phyloP scores from a whole-genome alignment of 2,797 vertebrate species.

The Gorsachius magnificus region DNA sequence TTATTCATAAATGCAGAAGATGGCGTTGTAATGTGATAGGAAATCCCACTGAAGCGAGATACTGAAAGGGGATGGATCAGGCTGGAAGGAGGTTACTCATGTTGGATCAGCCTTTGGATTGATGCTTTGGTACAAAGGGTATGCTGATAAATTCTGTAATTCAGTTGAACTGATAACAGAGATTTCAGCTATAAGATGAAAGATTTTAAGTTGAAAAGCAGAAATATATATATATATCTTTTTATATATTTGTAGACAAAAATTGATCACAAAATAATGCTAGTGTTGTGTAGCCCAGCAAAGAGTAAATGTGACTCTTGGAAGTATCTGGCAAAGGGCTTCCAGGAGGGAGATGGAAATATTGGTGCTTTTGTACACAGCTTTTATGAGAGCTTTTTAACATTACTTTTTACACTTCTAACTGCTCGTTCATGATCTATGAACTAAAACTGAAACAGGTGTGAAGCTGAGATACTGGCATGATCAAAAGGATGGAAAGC shows the following conservation, averaged over 20 bases:
- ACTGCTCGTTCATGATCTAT: not conserved
- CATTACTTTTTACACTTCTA: not conserved
- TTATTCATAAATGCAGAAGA: not conserved
- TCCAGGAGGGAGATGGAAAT: not conserved
- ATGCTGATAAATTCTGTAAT: not conserved
- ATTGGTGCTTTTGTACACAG: not conserved
- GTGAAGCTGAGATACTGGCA: not conserved
- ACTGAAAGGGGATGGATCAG: not conserved
- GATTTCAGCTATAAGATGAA: not conserved
- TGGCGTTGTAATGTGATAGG: not conserved
- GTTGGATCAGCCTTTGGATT: not conserved
- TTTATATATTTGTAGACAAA: not conserved
- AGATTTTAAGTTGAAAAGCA: not conserved
- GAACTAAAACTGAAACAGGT: not conserved
- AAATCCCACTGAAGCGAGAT: not conserved
- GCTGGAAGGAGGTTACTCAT: not conserved
- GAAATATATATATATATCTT: not conserved
- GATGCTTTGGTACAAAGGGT: not conserved
- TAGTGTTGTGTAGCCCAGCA: not conserved
- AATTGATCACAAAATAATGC: not conserved
- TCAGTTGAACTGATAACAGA: not conserved
- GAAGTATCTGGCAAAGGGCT: not conserved
- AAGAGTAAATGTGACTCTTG: not conserved
- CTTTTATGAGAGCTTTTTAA: not conserved
- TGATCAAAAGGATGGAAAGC: not conserved